phyloP scores from a whole-genome alignment of 2,113 vertebrate genomes.

The Nesoenas mayeri region DNA sequence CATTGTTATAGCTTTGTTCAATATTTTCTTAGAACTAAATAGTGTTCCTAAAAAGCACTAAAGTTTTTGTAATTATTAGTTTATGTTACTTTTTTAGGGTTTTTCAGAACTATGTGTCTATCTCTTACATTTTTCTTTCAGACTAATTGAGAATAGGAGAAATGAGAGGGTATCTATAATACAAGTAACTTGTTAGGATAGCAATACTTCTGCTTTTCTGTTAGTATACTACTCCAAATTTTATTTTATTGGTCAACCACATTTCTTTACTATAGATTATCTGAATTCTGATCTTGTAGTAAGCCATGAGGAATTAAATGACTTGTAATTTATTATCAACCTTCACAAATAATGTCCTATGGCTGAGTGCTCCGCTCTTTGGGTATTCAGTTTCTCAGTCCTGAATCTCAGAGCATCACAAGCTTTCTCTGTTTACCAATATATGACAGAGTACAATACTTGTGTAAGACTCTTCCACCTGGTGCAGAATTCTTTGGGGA shows the following conservation, averaged over 20 bases:
- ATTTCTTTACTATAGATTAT: not conserved
- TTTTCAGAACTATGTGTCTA: not conserved
- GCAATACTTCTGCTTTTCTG: fast-evolving
- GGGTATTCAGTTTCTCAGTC: not conserved
- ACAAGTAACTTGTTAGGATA: fast-evolving
- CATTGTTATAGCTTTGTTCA: not conserved
- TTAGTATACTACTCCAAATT: fast-evolving
- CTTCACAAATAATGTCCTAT: not conserved
- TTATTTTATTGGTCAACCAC: not conserved
- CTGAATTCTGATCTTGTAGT: not conserved
- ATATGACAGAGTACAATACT: fast-evolving
- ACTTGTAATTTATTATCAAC: not conserved
- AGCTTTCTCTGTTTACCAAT: not conserved
- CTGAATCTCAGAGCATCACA: not conserved
- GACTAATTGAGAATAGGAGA: not conserved
- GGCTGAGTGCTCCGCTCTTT: fast-evolving
- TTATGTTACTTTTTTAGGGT: fast-evolving
- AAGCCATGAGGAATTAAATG: not conserved
- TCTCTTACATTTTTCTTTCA: fast-evolving
- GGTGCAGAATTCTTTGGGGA: not conserved
- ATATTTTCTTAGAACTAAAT: fast-evolving
- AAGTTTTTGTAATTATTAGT: fast-evolving
- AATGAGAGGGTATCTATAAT: fast-evolving
- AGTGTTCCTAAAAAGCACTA: fast-evolving
- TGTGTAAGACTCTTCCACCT: fast-evolving